A percentile compares a stretch with the other conserved stretches of the same genome.
These are phyloP conservation scores for Ectemnius cavifrons DNA, from an alignment of 2,888 invertebrate species.

Conservation along the genomic window DNA sequence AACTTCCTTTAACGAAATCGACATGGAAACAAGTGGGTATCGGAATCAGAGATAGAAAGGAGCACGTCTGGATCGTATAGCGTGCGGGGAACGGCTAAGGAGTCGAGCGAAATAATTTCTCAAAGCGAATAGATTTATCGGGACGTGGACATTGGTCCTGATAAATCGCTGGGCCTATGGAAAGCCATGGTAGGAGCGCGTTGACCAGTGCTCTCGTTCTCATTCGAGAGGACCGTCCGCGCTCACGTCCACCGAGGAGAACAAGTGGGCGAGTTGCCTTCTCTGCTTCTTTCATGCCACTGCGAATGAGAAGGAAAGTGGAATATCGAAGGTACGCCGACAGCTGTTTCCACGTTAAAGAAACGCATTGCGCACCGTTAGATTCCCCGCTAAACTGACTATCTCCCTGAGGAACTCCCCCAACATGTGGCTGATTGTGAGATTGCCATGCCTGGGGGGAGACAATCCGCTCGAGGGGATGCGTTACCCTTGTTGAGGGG, in stretches of 20 bases:
- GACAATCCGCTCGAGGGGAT: too few species aligned
- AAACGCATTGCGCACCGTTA: conserved; percentile 12
- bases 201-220: conserved; percentile 10
- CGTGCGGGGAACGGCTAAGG: too few species aligned
- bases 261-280: not conserved
- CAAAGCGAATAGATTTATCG: conserved; percentile 20
- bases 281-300: not conserved
- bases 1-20: not conserved
- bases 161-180: conserved; percentile 15
- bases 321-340: conserved; percentile 34
- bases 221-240: conserved; percentile 1
- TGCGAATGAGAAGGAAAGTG: conserved; percentile 40
- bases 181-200: conserved; percentile 5
- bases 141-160: not conserved
- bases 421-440: not conserved
- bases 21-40: not conserved
- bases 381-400: conserved; percentile 3
- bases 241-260: not conserved
- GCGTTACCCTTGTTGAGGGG: too few species aligned
- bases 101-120: conserved; percentile 17
- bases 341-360: conserved; percentile 60
- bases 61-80: not conserved
- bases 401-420: not conserved
- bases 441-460: too few species aligned
- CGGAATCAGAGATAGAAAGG: not conserved